Evolutionary conservation across 2,888 invertebrate species (phyloP).

Genomic region (Stenchaetothrips biformis): DNA sequence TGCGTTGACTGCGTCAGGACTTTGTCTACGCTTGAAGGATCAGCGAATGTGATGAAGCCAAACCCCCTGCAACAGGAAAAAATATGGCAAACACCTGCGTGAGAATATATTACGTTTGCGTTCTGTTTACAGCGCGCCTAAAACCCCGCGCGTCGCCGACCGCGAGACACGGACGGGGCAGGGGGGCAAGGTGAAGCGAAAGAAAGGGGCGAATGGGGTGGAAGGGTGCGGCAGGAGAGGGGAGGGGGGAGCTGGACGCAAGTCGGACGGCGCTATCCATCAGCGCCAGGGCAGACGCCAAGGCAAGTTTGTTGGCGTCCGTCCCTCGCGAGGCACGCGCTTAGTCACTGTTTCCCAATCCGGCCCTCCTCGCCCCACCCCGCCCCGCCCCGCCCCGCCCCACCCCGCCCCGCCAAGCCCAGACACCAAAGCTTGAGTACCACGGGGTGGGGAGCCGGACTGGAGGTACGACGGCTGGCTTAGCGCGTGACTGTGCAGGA

Average conservation of each 20-base stretch:
- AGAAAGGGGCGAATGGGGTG: slow-evolving; percentile 26
- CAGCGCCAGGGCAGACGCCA: slow-evolving; percentile 18
- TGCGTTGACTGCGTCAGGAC: slow-evolving; percentile 97
- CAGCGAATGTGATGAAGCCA: slow-evolving; percentile 99
- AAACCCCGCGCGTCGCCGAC: too few species aligned
- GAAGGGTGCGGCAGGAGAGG: slow-evolving; percentile 19
- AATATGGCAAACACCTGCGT: not conserved
- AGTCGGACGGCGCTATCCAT: slow-evolving; percentile 18
- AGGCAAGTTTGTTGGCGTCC: slow-evolving; percentile 22
- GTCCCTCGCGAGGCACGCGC: slow-evolving; percentile 19
- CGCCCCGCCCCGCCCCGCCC: not conserved
- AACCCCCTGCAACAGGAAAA: slow-evolving; percentile 77
- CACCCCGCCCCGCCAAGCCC: not conserved
- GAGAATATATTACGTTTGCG: not conserved
- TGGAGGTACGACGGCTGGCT: too few species aligned
- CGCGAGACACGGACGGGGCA: too few species aligned
- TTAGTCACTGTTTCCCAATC: slow-evolving; percentile 23
- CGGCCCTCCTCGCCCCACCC: not conserved
- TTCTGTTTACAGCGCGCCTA: too few species aligned
- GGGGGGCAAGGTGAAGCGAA: slow-evolving; percentile 21
- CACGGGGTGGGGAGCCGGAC: not conserved
- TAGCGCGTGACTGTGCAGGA: too few species aligned
- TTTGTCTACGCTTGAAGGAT: slow-evolving; percentile 97
- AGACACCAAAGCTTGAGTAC: slow-evolving; percentile 16
- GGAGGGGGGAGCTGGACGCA: not conserved